Evolutionary conservation across 2,888 invertebrate genomes (phyloP), one percentile per base, ranked within the genome.

Genomic region (Cyrtodaria siliqua): DNA sequence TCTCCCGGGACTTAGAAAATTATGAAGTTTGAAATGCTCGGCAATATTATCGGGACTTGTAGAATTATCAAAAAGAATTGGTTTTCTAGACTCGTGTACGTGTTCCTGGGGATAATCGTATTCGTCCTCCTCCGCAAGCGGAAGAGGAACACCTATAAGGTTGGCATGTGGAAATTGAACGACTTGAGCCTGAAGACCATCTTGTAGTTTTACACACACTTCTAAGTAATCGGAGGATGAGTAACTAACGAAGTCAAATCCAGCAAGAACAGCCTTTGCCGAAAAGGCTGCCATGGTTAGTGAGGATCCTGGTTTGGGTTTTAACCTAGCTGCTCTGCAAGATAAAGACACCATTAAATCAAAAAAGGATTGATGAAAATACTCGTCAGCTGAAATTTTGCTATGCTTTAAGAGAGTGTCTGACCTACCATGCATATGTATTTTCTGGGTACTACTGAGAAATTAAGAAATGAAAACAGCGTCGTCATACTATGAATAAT

Each of bases 191-290:
- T 76, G 75, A 20, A 67, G 56, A 8, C 82, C 84, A 40, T 74
- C 77, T 59, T 85, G 84, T n/a, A 73, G 60, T 47, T 81, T 82
- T 0, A 81, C 81, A 69, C 77, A 85, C 0, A 79, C 82, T 29
- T 85, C 81, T 27, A 85, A 67, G 24, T 63, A 69, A 16, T 62
- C n/a, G 27, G 63, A 23, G 8, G 60, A 40, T 2, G 71, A 33
- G 26, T 66, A 68, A 12, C 42, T 23, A n/a, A 85, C 81, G 49
- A 60, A 77, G 61, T 85, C 85, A 55, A 85, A 85, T 2, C 85
- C 83, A 0, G 83, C 85, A 9, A 80, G 64, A 26, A 76, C 66
- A 4, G 82, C 83, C n/a, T 79, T 53, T 0, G 68, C 53, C 0
- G 79, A 71, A 4, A 85, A 60, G 12, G 52, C 38, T 0, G 18